Evolutionary conservation across 2,797 vertebrate species (phyloP).

Genomic region (Catamblyrhynchus diadema): DNA sequence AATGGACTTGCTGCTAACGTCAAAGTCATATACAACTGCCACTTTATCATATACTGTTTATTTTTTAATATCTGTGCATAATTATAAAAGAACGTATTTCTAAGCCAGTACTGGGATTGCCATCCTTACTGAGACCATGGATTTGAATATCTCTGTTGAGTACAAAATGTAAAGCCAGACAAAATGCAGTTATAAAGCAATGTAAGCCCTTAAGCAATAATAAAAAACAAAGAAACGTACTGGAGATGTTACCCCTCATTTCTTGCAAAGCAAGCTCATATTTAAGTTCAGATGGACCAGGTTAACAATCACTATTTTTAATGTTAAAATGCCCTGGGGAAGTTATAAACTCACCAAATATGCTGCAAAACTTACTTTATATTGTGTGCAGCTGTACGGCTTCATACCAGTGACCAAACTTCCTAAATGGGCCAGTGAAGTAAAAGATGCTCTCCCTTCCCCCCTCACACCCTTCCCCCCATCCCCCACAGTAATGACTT

Average conservation of each 20-base stretch:
- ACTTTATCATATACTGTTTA: neutral
- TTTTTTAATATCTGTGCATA: neutral
- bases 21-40: neutral
- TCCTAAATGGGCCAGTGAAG: conserved; percentile 70
- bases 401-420: conserved; percentile 77
- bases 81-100: neutral
- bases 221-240: conserved; percentile 69
- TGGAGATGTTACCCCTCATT: conserved; percentile 73
- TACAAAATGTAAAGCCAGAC: conserved; percentile 63
- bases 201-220: conserved; percentile 68
- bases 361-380: conserved; percentile 80
- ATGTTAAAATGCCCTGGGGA: conserved; percentile 82
- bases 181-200: conserved; percentile 61
- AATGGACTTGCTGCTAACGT: neutral
- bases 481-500: conserved; percentile 68
- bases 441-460: conserved; percentile 58
- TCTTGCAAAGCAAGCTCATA: conserved; percentile 77
- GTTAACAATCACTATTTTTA: conserved; percentile 82
- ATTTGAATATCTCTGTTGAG: conserved; percentile 27
- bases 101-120: neutral
- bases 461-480: conserved; percentile 15
- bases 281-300: conserved; percentile 78
- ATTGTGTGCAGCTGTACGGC: conserved; percentile 83
- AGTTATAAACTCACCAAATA: conserved; percentile 81
- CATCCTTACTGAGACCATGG: neutral